These are phyloP conservation scores for Galeopterus variegatus DNA, from an alignment of 2,113 vertebrate species.

Conservation along the genomic window DNA sequence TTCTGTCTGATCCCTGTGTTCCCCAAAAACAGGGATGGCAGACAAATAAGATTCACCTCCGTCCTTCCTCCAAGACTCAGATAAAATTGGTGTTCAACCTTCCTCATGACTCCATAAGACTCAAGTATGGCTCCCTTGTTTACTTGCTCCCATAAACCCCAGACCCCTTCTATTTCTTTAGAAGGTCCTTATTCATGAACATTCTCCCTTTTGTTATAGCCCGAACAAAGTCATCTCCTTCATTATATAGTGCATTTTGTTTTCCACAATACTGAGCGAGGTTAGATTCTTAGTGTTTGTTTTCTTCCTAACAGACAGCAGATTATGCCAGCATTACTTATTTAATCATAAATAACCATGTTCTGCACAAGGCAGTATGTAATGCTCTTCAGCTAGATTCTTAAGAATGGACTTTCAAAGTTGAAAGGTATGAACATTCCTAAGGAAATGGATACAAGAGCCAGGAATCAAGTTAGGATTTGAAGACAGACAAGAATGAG, in stretches of 20 bases:
- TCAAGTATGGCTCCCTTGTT: background rate
- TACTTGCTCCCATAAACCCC: slow-evolving; percentile 1
- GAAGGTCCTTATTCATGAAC: background rate
- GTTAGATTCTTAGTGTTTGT: background rate
- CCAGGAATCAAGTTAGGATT: background rate
- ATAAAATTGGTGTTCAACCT: background rate
- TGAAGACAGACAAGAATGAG: background rate
- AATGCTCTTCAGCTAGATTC: background rate
- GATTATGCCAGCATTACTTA: background rate
- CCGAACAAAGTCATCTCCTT: background rate
- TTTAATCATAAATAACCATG: background rate
- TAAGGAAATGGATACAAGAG: background rate
- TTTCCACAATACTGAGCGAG: background rate
- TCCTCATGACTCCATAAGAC: background rate
- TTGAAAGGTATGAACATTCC: background rate
- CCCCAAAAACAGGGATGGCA: background rate
- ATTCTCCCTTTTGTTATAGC: background rate
- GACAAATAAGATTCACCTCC: background rate
- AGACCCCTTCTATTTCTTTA: background rate
- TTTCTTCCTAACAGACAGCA: background rate
- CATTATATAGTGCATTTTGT: background rate
- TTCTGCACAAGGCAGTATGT: background rate
- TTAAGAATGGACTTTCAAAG: background rate
- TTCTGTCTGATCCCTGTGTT: background rate
- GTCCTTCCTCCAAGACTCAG: background rate